A percentile compares a stretch with the other conserved stretches of the same genome.
phyloP scores from a whole-genome alignment of 2,797 vertebrate species.

The Melanotaenia nigrans region DNA sequence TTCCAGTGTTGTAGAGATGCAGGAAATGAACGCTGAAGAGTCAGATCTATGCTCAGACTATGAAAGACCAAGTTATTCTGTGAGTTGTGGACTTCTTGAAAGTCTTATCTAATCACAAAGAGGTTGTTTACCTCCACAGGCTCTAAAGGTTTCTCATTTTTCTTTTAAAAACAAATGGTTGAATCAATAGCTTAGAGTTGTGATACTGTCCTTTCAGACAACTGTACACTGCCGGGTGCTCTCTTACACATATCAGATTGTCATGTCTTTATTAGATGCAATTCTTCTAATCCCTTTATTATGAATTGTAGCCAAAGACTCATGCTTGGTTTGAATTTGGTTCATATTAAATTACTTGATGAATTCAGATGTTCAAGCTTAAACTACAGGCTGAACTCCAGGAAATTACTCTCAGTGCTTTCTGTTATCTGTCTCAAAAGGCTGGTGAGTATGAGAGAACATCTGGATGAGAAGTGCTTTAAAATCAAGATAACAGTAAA shows the following conservation, averaged over 20 bases:
- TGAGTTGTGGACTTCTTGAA: background rate
- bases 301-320: slow-evolving; percentile 74
- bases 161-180: background rate
- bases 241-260: slow-evolving; percentile 65
- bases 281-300: slow-evolving; percentile 71
- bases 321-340: slow-evolving; percentile 27
- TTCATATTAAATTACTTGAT: slow-evolving; percentile 9
- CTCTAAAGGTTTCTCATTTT: background rate
- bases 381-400: slow-evolving; percentile 66
- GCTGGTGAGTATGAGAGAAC: slow-evolving; percentile 12
- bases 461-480: slow-evolving; percentile 28
- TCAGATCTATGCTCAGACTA: background rate
- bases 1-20: slow-evolving; percentile 2
- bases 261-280: slow-evolving; percentile 57
- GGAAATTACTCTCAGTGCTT: slow-evolving; percentile 13
- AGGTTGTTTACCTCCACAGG: background rate
- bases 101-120: background rate
- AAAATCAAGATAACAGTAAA: slow-evolving; percentile 11
- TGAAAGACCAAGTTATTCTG: background rate
- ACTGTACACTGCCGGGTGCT: slow-evolving; percentile 27
- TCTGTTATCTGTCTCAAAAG: slow-evolving; percentile 15
- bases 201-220: slow-evolving; percentile 14
- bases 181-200: background rate
- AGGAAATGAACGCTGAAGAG: slow-evolving; percentile 6
- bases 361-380: slow-evolving; percentile 29